Percentiles rank a stretch among this genome's conserved stretches.
These are phyloP conservation scores for Dendronephthya gigantea DNA, from an alignment of 64 coral and sea anemone species.

Conservation along the genomic window DNA sequence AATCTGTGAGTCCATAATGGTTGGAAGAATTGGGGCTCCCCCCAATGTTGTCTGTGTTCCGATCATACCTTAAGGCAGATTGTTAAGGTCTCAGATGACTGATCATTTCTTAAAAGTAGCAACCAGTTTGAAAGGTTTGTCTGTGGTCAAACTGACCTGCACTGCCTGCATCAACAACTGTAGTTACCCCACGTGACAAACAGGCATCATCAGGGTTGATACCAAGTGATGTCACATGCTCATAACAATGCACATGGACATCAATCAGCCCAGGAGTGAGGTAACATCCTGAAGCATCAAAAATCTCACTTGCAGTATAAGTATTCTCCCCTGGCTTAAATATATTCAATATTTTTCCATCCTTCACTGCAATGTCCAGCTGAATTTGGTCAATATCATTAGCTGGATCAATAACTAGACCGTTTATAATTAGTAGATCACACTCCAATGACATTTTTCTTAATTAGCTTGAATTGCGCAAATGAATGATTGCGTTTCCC, in stretches of 20 bases:
- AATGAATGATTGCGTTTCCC: no score
- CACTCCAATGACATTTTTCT: no score
- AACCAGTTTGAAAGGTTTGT: no score
- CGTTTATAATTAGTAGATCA: slow-evolving; percentile 51
- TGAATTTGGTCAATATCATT: slow-evolving; percentile 32
- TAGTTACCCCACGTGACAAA: slow-evolving; percentile 61
- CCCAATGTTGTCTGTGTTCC: no score
- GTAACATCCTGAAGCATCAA: slow-evolving; percentile 52
- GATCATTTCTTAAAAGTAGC: no score
- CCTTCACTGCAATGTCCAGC: slow-evolving; percentile 39
- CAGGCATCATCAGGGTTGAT: slow-evolving; percentile 47
- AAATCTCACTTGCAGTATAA: slow-evolving; percentile 30
- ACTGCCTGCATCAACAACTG: slow-evolving; percentile 93
- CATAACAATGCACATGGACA: slow-evolving; percentile 64
- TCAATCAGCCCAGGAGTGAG: slow-evolving; percentile 78
- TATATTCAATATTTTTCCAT: slow-evolving; percentile 45
- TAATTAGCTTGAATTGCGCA: no score
- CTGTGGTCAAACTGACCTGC: slow-evolving; percentile 78
- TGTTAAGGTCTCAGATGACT: no score
- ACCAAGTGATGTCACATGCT: slow-evolving; percentile 60
- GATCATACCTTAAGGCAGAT: no score
- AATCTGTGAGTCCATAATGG: no score
- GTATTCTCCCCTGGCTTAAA: neutral
- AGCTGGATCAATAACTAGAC: slow-evolving; percentile 66
- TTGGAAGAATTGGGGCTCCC: no score